Evolutionary conservation across 2,113 vertebrate species (phyloP).

Genomic region (Pseudopodoces humilis): DNA sequence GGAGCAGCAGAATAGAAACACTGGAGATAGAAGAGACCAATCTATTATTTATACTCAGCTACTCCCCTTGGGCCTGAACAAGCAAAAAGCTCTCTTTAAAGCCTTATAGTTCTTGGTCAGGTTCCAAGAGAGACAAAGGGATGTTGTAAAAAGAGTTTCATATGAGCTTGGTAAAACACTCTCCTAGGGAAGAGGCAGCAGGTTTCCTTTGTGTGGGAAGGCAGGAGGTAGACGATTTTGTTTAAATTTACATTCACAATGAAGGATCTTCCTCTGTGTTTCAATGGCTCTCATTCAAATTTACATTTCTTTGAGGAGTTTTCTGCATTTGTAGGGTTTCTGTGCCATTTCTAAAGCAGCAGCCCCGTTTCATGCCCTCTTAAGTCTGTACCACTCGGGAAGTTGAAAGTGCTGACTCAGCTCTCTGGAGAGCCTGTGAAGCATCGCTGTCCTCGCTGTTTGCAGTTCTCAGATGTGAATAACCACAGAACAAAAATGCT

Average conservation of each 20-base stretch:
- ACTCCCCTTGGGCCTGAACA: constrained; percentile 64
- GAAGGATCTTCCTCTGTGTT: constrained; percentile 23
- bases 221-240: constrained; percentile 14
- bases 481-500: constrained; percentile 10
- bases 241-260: constrained; percentile 32
- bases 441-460: neutral
- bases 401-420: constrained; percentile 48
- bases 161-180: constrained; percentile 43
- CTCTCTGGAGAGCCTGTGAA: neutral
- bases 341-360: neutral
- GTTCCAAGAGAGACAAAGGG: constrained; percentile 65
- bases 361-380: neutral
- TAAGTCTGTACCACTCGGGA: neutral
- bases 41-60: constrained; percentile 63
- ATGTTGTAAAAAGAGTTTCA: constrained; percentile 59
- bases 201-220: constrained; percentile 41
- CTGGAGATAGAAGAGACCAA: constrained; percentile 5
- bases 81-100: constrained; percentile 64
- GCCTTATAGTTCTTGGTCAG: constrained; percentile 60
- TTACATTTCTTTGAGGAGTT: constrained; percentile 17
- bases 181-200: constrained; percentile 42
- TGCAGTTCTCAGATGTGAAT: neutral
- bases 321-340: neutral
- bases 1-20: constrained; percentile 15
- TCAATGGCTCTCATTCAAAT: neutral